Evolutionary conservation across 2,797 vertebrate genomes (phyloP), one percentile per base, ranked within the genome.

Genomic region (Onychomys torridus): DNA sequence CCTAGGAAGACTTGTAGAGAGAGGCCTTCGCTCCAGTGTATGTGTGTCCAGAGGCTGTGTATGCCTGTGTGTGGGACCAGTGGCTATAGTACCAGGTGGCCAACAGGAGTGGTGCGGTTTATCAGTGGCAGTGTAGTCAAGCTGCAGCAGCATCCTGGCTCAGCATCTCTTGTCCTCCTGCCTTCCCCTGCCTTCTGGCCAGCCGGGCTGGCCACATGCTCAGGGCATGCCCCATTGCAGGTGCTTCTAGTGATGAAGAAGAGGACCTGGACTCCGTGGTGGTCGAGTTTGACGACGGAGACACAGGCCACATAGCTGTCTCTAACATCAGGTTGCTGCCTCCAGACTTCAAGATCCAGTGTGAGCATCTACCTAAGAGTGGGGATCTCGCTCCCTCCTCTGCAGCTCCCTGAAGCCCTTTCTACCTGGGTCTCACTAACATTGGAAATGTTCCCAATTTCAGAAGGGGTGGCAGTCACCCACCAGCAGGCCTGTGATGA

Each of bases 261-360:
- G 99, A 99, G 0, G 99, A 99, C 43, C 96, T 98, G 59, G 99
- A 99, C 55, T 99, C 99, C 0, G 99, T 99, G 96, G 99, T 99
- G 98, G 99, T 99, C 92, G 99, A 99, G 97, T 99, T 99, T 59
- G 99, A 99, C 7, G 99, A 99, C 1, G 99, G 99, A 55, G 99
- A 99, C 98, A 98, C 99, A 0, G 99, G 99, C 14, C 99, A 99
- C 98, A 99, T 99, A 92, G 99, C 99, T 0, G 98, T 99, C 78
- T 99, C 99, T 89, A 99, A 99, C 97, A 99, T 99, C 97, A 99
- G 99, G 90, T 98, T 99, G 61, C 98, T 99, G 96, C 99, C 99
- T 67, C 99, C 99, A 0, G 99, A 99, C 98, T 99, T 99, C 98
- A 99, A 99, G 98, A 99, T 99, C 97, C 99, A 99, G 93, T 99